Percentiles rank a stretch among this genome's conserved stretches.
Conservation (phyloP, 2,888 invertebrate genomes). For the Chouioia cunea region DNA sequence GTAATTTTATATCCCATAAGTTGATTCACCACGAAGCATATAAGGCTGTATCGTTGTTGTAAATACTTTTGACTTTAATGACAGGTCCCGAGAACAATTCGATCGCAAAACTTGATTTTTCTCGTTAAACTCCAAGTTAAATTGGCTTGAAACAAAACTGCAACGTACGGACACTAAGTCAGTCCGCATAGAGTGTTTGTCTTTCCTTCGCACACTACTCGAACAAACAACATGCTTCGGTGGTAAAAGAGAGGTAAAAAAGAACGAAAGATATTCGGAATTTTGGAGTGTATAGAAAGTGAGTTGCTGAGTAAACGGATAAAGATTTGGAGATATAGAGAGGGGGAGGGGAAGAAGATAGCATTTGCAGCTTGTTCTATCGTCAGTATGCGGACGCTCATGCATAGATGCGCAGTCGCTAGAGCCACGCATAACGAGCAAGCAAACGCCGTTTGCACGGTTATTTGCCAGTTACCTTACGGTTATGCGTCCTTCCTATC, state of each 20-base stretch:
- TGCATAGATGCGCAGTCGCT: conserved; percentile 8
- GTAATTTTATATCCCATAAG: too few relatives aligned
- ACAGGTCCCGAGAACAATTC: too few relatives aligned
- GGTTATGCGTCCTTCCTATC: not conserved
- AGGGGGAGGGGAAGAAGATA: not conserved
- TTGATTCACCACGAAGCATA: too few relatives aligned
- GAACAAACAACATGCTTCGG: not conserved
- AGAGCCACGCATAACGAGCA: not conserved
- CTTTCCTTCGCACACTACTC: too few relatives aligned
- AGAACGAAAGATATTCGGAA: not conserved
- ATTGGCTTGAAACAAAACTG: too few relatives aligned
- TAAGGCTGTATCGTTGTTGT: too few relatives aligned
- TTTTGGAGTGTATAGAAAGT: not conserved
- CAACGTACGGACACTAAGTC: too few relatives aligned
- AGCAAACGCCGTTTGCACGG: not conserved
- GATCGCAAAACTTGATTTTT: too few relatives aligned
- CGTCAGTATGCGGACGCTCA: conserved; percentile 6
- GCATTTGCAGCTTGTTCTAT: conserved; percentile 24
- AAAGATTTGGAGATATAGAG: conserved; percentile 10
- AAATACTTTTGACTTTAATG: too few relatives aligned
- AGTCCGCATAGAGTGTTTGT: too few relatives aligned
- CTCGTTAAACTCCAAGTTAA: too few relatives aligned
- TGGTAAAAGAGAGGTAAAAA: too few relatives aligned
- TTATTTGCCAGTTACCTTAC: not conserved
- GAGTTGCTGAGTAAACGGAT: not conserved